phyloP scores from a whole-genome alignment of 2,888 invertebrate species.

The Oligia fasciuncula region DNA sequence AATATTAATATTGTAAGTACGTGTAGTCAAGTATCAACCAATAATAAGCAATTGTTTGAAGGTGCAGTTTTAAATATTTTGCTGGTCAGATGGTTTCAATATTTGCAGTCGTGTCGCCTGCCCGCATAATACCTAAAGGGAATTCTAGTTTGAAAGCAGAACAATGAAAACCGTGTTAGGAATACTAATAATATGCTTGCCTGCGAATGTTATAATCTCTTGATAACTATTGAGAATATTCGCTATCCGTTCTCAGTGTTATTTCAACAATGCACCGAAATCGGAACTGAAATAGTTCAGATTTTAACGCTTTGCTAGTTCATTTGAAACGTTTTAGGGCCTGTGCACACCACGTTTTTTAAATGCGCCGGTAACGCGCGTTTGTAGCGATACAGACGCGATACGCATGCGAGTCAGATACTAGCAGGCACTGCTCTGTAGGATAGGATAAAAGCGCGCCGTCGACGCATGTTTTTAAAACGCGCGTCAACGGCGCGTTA shows the following conservation, averaged over 20 bases:
- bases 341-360: no score
- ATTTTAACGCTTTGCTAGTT: constrained; percentile 10
- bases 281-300: background rate
- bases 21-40: background rate
- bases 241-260: constrained; percentile 37
- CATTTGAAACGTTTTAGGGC: background rate
- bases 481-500: no score
- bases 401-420: no score
- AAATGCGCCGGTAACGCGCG: no score
- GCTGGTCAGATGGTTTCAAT: constrained; percentile 50
- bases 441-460: no score
- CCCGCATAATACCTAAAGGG: constrained; percentile 53
- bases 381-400: no score
- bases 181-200: constrained; percentile 50
- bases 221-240: constrained; percentile 43
- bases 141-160: constrained; percentile 58
- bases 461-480: no score
- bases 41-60: constrained; percentile 2
- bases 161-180: constrained; percentile 56
- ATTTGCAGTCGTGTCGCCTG: constrained; percentile 46
- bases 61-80: constrained; percentile 14
- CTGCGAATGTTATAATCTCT: constrained; percentile 40
- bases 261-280: constrained; percentile 35
- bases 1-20: no score
- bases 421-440: no score